phyloP scores from a whole-genome alignment of 2,888 invertebrate species.

The Limnephilus lunatus region DNA sequence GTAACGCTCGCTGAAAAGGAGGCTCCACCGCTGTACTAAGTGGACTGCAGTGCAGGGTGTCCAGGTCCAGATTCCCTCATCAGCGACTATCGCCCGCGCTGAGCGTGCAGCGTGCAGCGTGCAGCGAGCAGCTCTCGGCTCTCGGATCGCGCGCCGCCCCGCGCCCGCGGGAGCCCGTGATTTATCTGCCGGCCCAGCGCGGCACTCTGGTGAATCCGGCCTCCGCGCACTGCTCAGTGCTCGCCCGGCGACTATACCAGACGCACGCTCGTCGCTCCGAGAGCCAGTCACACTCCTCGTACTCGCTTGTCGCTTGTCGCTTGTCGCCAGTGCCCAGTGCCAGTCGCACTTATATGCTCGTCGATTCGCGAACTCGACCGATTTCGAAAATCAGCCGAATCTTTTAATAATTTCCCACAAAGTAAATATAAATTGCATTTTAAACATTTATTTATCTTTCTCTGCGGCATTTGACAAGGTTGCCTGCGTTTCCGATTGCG shows the following conservation, averaged over 20 bases:
- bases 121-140: no score
- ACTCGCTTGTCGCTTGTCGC: not conserved
- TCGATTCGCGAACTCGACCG: conserved; percentile 22
- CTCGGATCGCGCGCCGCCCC: not conserved
- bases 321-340: no score
- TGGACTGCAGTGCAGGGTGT: not conserved
- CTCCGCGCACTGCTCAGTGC: conserved; percentile 32
- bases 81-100: not conserved
- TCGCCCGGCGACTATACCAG: conserved; percentile 6
- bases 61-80: not conserved
- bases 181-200: not conserved
- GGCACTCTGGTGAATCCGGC: not conserved
- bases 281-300: not conserved
- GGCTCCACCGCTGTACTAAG: not conserved
- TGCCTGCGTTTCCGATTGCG: not conserved
- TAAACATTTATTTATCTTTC: not conserved
- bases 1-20: not conserved
- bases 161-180: not conserved
- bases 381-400: conserved; percentile 9
- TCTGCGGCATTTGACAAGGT: not conserved
- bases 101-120: not conserved
- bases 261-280: not conserved
- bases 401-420: not conserved
- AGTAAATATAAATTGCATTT: not conserved
- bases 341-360: conserved; percentile 2